A percentile compares a stretch with the other conserved stretches of the same genome.
Evolutionary conservation across 2,888 invertebrate genomes (phyloP).

Genomic region (Eupithecia dodoneata): DNA sequence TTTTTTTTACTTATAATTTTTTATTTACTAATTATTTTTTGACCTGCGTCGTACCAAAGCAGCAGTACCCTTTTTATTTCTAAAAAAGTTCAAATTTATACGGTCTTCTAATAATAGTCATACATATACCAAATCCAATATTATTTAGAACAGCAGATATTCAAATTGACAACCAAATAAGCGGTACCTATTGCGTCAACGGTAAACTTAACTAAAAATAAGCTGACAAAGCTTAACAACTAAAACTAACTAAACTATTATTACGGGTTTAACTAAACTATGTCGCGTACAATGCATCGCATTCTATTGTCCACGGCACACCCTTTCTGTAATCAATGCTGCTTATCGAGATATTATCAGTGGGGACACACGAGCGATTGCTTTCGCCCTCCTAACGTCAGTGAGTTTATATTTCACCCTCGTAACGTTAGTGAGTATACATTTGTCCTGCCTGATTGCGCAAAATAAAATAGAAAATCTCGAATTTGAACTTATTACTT

Average conservation of each 20-base stretch:
- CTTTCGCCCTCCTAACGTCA: neutral
- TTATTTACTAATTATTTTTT: no score
- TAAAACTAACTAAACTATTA: constrained; percentile 3
- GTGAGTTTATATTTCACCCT: neutral
- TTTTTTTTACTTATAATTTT: no score
- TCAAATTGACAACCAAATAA: neutral
- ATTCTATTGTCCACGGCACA: constrained; percentile 32
- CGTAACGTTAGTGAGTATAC: no score
- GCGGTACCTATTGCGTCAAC: neutral
- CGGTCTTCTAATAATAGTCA: no score
- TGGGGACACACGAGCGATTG: constrained; percentile 20
- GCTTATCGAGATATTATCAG: constrained; percentile 35
- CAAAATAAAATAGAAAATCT: no score
- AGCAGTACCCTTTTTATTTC: neutral
- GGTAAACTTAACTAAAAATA: neutral
- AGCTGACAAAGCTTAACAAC: constrained; percentile 2
- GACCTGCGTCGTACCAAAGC: no score
- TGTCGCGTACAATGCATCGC: constrained; percentile 14
- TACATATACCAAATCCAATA: no score
- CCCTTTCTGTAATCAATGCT: constrained; percentile 32
- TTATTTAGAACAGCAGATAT: neutral
- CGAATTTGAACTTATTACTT: no score
- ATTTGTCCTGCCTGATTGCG: no score
- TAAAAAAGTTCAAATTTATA: neutral
- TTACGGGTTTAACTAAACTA: constrained; percentile 20